Conservation (phyloP, 2,113 vertebrate species). For the Labeo catla region DNA sequence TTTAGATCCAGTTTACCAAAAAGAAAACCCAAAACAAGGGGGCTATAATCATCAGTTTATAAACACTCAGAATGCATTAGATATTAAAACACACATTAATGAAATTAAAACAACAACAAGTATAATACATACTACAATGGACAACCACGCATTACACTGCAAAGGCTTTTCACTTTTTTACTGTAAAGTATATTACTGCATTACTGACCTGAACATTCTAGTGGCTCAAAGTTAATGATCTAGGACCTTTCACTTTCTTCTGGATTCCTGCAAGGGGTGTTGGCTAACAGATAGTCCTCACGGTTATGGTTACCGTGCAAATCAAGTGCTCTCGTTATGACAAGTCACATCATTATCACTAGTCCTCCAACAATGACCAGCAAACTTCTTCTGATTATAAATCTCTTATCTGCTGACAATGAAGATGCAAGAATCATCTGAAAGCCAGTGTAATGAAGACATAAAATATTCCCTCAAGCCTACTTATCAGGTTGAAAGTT, state of each 20-base stretch:
- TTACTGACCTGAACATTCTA: neutral
- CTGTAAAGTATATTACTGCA: neutral
- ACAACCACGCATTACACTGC: neutral
- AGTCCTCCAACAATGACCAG: neutral
- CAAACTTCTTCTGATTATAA: neutral
- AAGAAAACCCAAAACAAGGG: neutral
- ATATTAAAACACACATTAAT: neutral
- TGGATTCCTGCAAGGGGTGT: neutral
- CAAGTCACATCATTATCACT: neutral
- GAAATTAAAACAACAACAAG: neutral
- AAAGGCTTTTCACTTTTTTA: neutral
- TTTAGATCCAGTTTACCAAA: neutral
- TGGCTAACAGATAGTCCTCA: constrained; percentile 1
- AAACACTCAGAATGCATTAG: neutral
- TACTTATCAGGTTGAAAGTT: neutral
- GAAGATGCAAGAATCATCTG: neutral
- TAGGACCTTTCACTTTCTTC: constrained; percentile 12
- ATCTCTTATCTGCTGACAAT: neutral
- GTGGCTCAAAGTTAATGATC: neutral
- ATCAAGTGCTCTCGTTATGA: constrained; percentile 21
- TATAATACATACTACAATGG: neutral
- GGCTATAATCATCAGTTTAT: neutral
- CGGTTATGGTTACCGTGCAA: neutral
- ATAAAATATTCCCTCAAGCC: neutral
- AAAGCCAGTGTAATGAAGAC: neutral